Evolutionary conservation across 2,888 invertebrate genomes (phyloP), one percentile per base, ranked within the genome.

Genomic region (Hydrotaea cyrtoneurina): DNA sequence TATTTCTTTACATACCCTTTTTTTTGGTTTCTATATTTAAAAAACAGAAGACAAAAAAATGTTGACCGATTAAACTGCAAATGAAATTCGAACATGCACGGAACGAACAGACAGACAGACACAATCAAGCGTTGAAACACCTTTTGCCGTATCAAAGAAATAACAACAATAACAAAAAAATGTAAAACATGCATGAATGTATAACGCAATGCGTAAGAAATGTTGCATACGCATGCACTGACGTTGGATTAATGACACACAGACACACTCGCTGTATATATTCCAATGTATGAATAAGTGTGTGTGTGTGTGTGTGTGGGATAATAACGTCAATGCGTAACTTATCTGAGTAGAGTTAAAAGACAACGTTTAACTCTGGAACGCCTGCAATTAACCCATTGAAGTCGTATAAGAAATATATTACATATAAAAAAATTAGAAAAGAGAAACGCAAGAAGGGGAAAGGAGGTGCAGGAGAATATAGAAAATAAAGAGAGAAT

Each of bases 341-440:
- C 26, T 72, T 50, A 23, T 19, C 36, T 39, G 66, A 55, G 55
- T 15, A 5, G 19, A 19, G 46, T 26, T 50, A 3, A 0, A 39
- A 7, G 53, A 19, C 23, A 43, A 69, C 39, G 19, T 21, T 57
- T 26, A 57, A 21, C 19, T 69, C 55, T 57, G 17, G 26, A 69
- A 43, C 77, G 73, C 80, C 74, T 74, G 74, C 31, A 31, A 31
- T 80, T 80, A 80, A 74, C 8, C 69, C 80, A 8, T 80, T 79
- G 19, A 39, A 55, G n/a, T 1, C 13, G 57, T 23, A 36, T 17
- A 64, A 21, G 0, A n/a, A n/a, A n/a, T n/a, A n/a, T n/a, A n/a
- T n/a, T n/a, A n/a, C n/a, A n/a, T n/a, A n/a, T n/a, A n/a, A n/a
- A n/a, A n/a, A n/a, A n/a, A n/a, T n/a, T n/a, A n/a, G n/a, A n/a